phyloP scores from a whole-genome alignment of 2,888 invertebrate genomes.

The Watsonalla cultraria region DNA sequence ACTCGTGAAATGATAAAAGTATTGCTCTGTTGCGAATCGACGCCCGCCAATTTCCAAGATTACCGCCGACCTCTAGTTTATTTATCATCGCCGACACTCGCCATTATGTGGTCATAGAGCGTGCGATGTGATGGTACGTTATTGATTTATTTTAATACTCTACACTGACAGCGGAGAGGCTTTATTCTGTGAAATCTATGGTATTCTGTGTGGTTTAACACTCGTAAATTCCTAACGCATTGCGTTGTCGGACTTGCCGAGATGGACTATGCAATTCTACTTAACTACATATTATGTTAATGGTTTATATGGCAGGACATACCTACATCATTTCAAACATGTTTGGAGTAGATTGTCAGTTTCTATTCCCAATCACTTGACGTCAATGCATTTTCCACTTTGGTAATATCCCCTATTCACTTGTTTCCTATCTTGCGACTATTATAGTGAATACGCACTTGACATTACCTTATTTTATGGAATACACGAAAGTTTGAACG shows the following conservation, averaged over 20 bases:
- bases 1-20: background rate
- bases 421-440: too few relatives aligned
- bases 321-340: too few relatives aligned
- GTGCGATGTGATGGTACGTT: constrained; percentile 14
- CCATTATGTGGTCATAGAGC: constrained; percentile 23
- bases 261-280: constrained; percentile 9
- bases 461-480: too few relatives aligned
- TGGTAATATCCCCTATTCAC: too few relatives aligned
- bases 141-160: constrained; percentile 11
- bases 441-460: too few relatives aligned
- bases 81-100: constrained; percentile 22
- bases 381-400: too few relatives aligned
- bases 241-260: constrained; percentile 10
- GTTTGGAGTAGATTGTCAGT: too few relatives aligned
- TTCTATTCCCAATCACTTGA: too few relatives aligned
- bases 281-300: constrained; percentile 3
- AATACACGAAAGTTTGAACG: too few relatives aligned
- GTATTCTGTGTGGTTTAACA: constrained; percentile 16
- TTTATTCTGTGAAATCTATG: constrained; percentile 4
- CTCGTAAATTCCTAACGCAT: constrained; percentile 15
- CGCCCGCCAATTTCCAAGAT: constrained; percentile 30
- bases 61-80: constrained; percentile 33
- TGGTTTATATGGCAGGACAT: background rate
- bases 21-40: constrained; percentile 22
- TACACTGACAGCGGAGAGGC: background rate